phyloP scores from a whole-genome alignment of 1,140 invertebrate species.

The Caenorhabditis latens region DNA sequence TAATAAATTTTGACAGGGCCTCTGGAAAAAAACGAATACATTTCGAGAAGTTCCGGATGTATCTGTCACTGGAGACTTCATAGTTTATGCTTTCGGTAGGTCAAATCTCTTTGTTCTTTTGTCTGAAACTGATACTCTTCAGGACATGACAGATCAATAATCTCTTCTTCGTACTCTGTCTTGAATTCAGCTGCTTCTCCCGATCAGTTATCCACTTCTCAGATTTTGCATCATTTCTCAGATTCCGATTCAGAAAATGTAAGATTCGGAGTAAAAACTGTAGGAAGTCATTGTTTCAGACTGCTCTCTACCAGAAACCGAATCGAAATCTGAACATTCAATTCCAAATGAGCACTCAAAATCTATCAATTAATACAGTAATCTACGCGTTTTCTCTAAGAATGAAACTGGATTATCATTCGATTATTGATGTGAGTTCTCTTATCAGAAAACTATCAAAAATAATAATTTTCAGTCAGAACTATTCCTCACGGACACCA shows the following conservation, averaged over 20 bases:
- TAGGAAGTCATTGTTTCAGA: background rate
- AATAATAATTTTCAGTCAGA: background rate
- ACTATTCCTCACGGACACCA: constrained; percentile 8
- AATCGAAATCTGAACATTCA: background rate
- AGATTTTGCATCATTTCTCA: constrained; percentile 24
- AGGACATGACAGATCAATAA: constrained; percentile 23
- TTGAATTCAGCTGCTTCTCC: constrained; percentile 12
- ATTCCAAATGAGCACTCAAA: constrained; percentile 26
- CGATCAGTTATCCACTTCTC: constrained; percentile 27
- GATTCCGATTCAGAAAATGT: background rate
- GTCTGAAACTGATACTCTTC: background rate
- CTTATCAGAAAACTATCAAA: too few species aligned
- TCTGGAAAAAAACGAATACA: constrained; percentile 38
- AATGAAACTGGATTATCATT: constrained; percentile 47
- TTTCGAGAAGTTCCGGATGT: constrained; percentile 22
- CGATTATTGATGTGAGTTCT: constrained; percentile 34
- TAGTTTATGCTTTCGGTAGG: constrained; percentile 36
- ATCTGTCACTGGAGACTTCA: constrained; percentile 24
- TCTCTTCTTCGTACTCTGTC: constrained; percentile 7
- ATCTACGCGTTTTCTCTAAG: constrained; percentile 20
- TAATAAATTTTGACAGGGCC: constrained; percentile 15
- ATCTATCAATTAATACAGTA: constrained; percentile 9
- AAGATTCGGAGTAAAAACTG: background rate
- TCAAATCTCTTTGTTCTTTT: background rate
- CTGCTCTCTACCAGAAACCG: background rate